phyloP scores from a whole-genome alignment of 2,888 invertebrate species.

The Ophion costatus region DNA sequence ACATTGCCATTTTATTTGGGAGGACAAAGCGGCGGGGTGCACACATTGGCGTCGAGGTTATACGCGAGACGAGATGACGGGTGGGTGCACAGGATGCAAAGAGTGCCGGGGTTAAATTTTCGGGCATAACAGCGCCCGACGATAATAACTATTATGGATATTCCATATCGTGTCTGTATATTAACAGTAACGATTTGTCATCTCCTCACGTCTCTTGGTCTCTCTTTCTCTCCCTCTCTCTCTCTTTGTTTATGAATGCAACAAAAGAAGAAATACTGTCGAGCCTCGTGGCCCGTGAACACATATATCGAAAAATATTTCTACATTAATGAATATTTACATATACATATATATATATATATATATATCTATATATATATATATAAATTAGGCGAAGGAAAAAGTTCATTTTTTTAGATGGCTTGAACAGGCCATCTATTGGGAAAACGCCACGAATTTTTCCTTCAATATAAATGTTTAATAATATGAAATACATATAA shows the following conservation, averaged over 20 bases:
- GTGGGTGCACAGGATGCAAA: background rate
- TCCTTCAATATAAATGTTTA: no score
- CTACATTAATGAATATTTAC: background rate
- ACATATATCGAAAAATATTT: background rate
- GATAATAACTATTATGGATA: constrained; percentile 80
- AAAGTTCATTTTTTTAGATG: no score
- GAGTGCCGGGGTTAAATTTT: constrained; percentile 37
- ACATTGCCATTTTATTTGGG: constrained; percentile 79
- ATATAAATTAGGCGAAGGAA: no score
- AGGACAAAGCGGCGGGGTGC: constrained; percentile 26
- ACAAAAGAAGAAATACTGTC: background rate
- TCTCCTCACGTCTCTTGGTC: background rate
- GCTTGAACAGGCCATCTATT: no score
- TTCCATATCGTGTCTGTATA: constrained; percentile 72
- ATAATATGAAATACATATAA: no score
- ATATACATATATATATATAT: no score
- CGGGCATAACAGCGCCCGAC: constrained; percentile 67
- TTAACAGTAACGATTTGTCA: constrained; percentile 48
- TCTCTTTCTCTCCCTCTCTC: constrained; percentile 33
- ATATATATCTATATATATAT: no score
- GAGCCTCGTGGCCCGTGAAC: background rate
- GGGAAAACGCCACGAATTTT: no score
- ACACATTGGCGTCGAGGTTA: constrained; percentile 42
- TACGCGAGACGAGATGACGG: constrained; percentile 38
- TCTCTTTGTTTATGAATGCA: background rate